Evolutionary conservation across 2,888 invertebrate genomes (phyloP).

Genomic region (Anthrax anthrax): DNA sequence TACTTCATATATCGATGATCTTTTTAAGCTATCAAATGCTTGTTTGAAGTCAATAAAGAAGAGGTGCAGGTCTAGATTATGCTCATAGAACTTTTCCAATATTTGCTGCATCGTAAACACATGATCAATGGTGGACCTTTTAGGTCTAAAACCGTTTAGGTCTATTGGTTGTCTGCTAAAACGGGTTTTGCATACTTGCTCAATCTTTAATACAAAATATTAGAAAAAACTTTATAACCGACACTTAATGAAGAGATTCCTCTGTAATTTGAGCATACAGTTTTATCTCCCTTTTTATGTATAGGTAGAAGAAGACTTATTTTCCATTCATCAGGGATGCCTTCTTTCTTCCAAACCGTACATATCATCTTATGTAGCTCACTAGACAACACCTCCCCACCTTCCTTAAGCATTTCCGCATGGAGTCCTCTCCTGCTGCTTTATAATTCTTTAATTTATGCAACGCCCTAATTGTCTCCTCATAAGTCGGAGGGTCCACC

Average conservation of each 20-base stretch:
- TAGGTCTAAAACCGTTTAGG: neutral
- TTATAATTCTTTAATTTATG: neutral
- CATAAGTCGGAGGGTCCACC: no score
- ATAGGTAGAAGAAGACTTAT: neutral
- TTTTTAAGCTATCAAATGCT: neutral
- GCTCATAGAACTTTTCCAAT: neutral
- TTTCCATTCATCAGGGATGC: neutral
- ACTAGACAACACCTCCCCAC: neutral
- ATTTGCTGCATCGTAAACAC: neutral
- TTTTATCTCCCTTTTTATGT: neutral
- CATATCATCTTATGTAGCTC: neutral
- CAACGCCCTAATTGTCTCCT: no score
- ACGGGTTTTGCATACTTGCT: neutral
- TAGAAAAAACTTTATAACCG: neutral
- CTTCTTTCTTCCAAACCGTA: neutral
- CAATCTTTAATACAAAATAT: neutral
- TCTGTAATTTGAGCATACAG: neutral
- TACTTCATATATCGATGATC: no score
- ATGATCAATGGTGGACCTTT: neutral
- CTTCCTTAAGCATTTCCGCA: neutral
- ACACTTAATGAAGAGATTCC: neutral
- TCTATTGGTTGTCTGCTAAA: neutral
- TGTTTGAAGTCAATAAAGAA: neutral
- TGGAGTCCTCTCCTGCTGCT: neutral
- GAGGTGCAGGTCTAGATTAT: neutral